These are phyloP conservation scores for Daktulosphaira vitifoliae DNA, from an alignment of 1,140 invertebrate genomes.

Conservation along the genomic window DNA sequence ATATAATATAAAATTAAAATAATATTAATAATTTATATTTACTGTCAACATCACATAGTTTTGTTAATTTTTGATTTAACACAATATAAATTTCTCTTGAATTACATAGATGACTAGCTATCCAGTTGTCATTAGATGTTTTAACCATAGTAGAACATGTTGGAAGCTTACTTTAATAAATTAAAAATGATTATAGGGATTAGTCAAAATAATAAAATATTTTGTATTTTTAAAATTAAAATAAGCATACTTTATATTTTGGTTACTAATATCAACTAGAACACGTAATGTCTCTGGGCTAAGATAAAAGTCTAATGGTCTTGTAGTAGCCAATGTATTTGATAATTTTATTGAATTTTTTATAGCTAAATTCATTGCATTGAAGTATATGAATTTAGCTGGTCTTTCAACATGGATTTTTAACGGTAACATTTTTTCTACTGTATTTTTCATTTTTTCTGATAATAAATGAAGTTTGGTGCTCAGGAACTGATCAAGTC, in stretches of 20 bases:
- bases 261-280: slow-evolving; percentile 20
- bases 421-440: neutral
- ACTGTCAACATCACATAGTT: slow-evolving; percentile 20
- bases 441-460: slow-evolving; percentile 18
- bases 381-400: slow-evolving; percentile 27
- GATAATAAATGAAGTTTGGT: slow-evolving; percentile 25
- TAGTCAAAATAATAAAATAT: no score
- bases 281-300: slow-evolving; percentile 20
- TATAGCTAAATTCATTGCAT: slow-evolving; percentile 28
- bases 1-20: neutral
- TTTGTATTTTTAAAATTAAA: neutral
- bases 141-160: slow-evolving; percentile 25
- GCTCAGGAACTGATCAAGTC: slow-evolving; percentile 13
- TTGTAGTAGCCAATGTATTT: neutral
- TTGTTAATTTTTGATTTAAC: slow-evolving; percentile 20
- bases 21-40: neutral
- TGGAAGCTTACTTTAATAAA: slow-evolving; percentile 15
- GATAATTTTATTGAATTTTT: slow-evolving; percentile 21
- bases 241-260: slow-evolving; percentile 2
- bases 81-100: slow-evolving; percentile 29
- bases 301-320: slow-evolving; percentile 10
- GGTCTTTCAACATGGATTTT: slow-evolving; percentile 20
- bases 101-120: slow-evolving; percentile 18
- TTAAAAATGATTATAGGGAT: no score
- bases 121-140: slow-evolving; percentile 24